Evolutionary conservation across 2,797 vertebrate genomes (phyloP).

Genomic region (Anisognathus igniventris): DNA sequence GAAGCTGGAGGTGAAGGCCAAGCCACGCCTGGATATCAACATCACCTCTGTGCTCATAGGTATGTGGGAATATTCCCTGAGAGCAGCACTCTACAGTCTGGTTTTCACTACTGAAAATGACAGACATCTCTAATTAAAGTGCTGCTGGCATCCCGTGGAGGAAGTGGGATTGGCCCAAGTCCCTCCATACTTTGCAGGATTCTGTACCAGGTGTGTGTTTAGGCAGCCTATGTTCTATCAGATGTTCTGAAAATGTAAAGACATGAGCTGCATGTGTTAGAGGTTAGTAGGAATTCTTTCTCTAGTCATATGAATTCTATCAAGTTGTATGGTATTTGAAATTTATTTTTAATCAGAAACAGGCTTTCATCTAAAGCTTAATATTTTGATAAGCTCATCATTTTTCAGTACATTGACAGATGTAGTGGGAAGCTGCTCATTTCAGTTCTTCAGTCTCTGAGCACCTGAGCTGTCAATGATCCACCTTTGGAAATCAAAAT

Average conservation of each 20-base stretch:
- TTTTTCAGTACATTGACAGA: background rate
- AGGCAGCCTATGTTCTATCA: background rate
- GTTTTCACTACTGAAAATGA: background rate
- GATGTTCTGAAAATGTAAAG: background rate
- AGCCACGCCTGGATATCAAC: constrained; percentile 90
- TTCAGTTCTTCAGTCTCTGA: background rate
- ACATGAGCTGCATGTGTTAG: background rate
- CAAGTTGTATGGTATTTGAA: background rate
- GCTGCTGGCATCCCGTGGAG: background rate
- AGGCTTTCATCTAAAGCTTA: background rate
- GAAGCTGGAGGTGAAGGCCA: constrained; percentile 87
- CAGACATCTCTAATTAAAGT: background rate
- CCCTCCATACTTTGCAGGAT: background rate
- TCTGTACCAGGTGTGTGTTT: background rate
- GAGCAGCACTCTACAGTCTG: background rate
- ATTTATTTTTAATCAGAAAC: constrained; percentile 11
- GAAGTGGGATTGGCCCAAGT: background rate
- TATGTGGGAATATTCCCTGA: constrained; percentile 43
- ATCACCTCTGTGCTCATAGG: constrained; percentile 92
- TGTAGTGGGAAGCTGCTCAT: background rate
- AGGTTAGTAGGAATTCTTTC: background rate
- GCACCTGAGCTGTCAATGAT: background rate
- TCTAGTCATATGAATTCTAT: background rate
- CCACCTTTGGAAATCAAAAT: background rate
- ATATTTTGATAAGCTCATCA: background rate